phyloP scores from a whole-genome alignment of 2,113 vertebrate genomes.

The Coptodon bakossiorum region DNA sequence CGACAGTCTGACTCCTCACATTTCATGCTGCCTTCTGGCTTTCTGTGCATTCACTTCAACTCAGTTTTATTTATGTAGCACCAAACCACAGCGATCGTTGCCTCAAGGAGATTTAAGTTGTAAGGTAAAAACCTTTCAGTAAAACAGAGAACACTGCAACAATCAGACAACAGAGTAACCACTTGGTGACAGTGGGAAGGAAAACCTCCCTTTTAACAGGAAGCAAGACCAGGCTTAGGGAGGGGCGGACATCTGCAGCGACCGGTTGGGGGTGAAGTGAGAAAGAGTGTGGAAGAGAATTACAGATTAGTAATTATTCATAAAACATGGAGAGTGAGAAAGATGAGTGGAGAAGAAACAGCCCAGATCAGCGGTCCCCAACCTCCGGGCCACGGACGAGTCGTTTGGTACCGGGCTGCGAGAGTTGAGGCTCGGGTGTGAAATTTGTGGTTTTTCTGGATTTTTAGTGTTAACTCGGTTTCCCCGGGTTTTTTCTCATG shows the following conservation, averaged over 20 bases:
- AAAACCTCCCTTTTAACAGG: not conserved
- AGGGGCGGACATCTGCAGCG: not conserved
- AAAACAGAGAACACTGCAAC: not conserved
- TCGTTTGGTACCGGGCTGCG: not conserved
- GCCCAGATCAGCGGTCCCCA: not conserved
- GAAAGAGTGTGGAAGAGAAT: not conserved
- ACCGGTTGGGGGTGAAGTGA: not conserved
- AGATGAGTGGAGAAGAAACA: not conserved
- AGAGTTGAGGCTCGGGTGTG: not conserved
- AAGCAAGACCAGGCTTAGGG: not conserved
- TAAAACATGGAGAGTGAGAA: not conserved
- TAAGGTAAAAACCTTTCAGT: not conserved
- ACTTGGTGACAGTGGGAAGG: not conserved
- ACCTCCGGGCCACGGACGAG: too few species aligned
- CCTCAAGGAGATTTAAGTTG: not conserved
- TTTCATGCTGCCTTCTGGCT: not conserved
- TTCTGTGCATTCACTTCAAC: not conserved
- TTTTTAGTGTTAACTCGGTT: rapidly evolving
- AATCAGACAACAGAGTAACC: not conserved
- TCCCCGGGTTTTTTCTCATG: rapidly evolving
- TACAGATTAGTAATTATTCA: rapidly evolving
- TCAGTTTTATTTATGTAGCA: not conserved
- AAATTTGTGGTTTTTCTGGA: not conserved
- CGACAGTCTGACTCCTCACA: not conserved
- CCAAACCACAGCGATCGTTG: not conserved